Evolutionary conservation across 2,113 vertebrate genomes (phyloP), one percentile per base, ranked within the genome.

Genomic region (Tragelaphus strepsiceros): DNA sequence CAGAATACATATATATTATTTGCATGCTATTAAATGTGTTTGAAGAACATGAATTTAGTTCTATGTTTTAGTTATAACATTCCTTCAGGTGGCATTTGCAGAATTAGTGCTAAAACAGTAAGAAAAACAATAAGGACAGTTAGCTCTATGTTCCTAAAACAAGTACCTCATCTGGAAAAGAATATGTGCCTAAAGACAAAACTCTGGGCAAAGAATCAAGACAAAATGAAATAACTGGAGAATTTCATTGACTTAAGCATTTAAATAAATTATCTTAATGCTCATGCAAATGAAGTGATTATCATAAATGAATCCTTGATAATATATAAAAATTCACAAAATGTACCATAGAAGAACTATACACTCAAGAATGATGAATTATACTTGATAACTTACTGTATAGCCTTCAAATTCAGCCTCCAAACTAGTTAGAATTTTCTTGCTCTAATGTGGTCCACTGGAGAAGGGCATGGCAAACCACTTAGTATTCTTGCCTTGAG

Each of bases 201-300:
- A 46, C 12, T 86, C 17, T 67, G 53, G n/a, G 30, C 15, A 89
- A 59, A 74, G 10, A 88, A 93, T 85, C 49, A 97, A 95, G 39
- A 90, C 1, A 95, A 78, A 67, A 71, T 28, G 49, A 35, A 53
- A 32, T 67, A 62, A 96, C 81, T 11, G 61, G 1, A 89, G 21
- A 96, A 21, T 90, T 86, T 91, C 17, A 97, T 90, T 74, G 1
- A 97, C 77, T 59, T 43, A 26, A 96, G 21, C 1, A 94, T 97
- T 96, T 96, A 96, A 96, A 97, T 98, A 30, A 96, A 92, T 86
- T 95, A 62, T 2, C 3, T 96, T 97, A 90, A n/a, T 78, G 21
- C 14, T 51, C 54, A 54, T 90, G 32, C 0, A 26, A 95, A 92
- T 91, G 43, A 1, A 43, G 24, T 94, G 7, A 96, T 93, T 46